These are phyloP conservation scores for Adelognathus sp. DNA, from an alignment of 2,888 invertebrate genomes.

Conservation along the genomic window DNA sequence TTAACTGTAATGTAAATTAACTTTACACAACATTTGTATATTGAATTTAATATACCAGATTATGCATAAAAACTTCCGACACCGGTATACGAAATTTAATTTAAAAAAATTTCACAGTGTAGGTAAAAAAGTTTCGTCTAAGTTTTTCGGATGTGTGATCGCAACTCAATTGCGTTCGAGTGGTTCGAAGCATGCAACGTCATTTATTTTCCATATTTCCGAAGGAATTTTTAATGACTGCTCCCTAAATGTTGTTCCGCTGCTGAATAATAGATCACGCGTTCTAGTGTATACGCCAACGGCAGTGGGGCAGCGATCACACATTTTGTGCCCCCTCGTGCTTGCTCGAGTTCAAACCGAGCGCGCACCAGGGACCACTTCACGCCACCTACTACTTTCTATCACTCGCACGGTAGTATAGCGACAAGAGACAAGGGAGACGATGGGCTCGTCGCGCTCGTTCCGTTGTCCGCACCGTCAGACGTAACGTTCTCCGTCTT, in stretches of 20 bases:
- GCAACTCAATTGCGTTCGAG: not conserved
- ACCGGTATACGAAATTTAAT: no score
- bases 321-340: constrained; percentile 18
- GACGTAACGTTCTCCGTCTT: not conserved
- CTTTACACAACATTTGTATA: no score
- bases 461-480: not conserved
- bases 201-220: not conserved
- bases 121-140: not conserved
- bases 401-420: not conserved
- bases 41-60: no score
- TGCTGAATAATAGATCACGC: constrained; percentile 23
- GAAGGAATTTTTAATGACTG: not conserved
- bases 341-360: constrained; percentile 11
- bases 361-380: constrained; percentile 5
- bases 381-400: constrained; percentile 1
- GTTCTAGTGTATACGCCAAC: not conserved
- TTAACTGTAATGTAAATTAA: no score
- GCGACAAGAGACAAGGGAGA: constrained; percentile 3
- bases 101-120: no score
- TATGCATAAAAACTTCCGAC: no score
- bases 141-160: not conserved
- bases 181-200: not conserved
- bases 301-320: constrained; percentile 18
- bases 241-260: constrained; percentile 28
- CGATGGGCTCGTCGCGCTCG: not conserved